Evolutionary conservation across 2,888 invertebrate genomes (phyloP).

Genomic region (Capitulum mitella): DNA sequence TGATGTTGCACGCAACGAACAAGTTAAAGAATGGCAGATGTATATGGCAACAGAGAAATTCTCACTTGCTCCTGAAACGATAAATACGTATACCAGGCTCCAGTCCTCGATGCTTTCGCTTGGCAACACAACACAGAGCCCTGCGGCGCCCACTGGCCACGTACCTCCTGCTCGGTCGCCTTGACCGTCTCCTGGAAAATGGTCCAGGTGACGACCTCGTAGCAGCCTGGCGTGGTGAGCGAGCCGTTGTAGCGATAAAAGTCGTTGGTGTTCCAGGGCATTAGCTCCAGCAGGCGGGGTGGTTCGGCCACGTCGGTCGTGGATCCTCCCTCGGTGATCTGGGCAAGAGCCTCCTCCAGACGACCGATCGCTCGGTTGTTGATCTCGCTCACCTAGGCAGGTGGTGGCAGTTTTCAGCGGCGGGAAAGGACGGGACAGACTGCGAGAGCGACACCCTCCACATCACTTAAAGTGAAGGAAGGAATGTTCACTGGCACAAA

Average conservation of each 20-base stretch:
- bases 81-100: no score
- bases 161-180: neutral
- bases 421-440: no score
- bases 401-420: no score
- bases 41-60: no score
- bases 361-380: slow-evolving; percentile 3
- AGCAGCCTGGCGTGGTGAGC: slow-evolving; percentile 70
- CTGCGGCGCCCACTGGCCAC: neutral
- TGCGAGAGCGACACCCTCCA: no score
- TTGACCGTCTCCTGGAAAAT: slow-evolving; percentile 61
- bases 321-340: slow-evolving; percentile 46
- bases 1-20: no score
- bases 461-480: no score
- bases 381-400: neutral
- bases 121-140: no score
- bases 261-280: slow-evolving; percentile 56
- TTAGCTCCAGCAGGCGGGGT: slow-evolving; percentile 57
- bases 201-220: slow-evolving; percentile 71
- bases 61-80: no score
- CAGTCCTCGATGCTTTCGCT: no score
- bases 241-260: slow-evolving; percentile 73
- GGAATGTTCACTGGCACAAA: no score
- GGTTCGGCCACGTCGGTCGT: slow-evolving; percentile 56
- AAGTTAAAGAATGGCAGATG: no score
- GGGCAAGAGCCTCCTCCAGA: neutral